These are phyloP conservation scores for Drosophila lutescens DNA, from an alignment of 2,888 invertebrate genomes.

Conservation along the genomic window DNA sequence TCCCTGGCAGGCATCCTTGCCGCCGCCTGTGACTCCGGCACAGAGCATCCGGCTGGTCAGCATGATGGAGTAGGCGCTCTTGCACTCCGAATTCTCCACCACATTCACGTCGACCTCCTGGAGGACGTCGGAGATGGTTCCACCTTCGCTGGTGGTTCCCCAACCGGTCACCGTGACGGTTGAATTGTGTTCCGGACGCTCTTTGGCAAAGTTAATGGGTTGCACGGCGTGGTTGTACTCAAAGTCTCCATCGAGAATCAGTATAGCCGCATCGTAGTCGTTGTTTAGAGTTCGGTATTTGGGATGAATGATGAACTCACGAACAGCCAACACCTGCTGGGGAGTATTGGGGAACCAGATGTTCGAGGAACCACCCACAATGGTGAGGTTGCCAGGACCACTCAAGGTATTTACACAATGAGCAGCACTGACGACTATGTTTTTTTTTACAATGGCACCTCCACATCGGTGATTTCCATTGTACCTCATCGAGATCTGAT, in stretches of 20 bases:
- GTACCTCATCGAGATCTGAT: constrained; percentile 79
- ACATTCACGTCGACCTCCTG: constrained; percentile 71
- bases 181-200: constrained; percentile 59
- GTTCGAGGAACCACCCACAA: constrained; percentile 68
- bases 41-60: constrained; percentile 78
- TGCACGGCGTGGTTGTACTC: constrained; percentile 82
- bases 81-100: constrained; percentile 66
- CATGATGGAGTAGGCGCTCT: constrained; percentile 54
- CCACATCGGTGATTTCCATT: constrained; percentile 76
- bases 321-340: constrained; percentile 84
- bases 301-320: constrained; percentile 85
- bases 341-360: constrained; percentile 35
- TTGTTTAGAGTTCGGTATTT: constrained; percentile 85
- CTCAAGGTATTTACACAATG: constrained; percentile 69
- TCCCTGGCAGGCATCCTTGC: constrained; percentile 81
- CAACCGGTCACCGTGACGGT: constrained; percentile 74
- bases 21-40: constrained; percentile 70
- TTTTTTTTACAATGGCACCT: constrained; percentile 61
- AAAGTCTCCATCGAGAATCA: constrained; percentile 85
- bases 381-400: constrained; percentile 49
- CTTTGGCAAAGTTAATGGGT: constrained; percentile 87
- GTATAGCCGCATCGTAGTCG: constrained; percentile 87
- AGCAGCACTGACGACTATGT: constrained; percentile 71
- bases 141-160: constrained; percentile 67
- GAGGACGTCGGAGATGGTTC: constrained; percentile 49